Base-by-base conservation (phyloP, 2,888 invertebrate species). In the Tenthredo notha region DNA sequence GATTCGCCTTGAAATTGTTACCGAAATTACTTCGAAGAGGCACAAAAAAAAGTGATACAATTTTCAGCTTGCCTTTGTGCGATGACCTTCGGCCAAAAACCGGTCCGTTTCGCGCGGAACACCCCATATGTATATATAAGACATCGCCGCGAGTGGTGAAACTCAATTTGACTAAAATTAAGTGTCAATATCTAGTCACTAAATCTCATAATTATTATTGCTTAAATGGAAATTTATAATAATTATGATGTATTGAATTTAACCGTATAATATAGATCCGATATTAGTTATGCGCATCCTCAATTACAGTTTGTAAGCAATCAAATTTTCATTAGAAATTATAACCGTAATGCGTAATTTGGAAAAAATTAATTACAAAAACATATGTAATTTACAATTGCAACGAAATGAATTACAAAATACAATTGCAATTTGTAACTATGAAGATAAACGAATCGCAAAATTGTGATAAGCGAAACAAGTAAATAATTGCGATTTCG, bases 141-240 rank as follows among this genome's bases (percentile, higher is more conserved):
- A 15, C 33, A 67, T 67, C 67, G 67, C 67, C 67, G 15, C 33
- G 67, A 67, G 29, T 67, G 67, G 67, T 67, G 33, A 67, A 33
- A 67, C 33, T 15, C 12, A 33, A 67, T 33, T 67, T 67, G 33
- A 67, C 67, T 12, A 12, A 67, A 33, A 33, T 67, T 18, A 10
- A 6, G 67, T 67, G 33, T 67, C 12, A 4, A 33, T 29, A 67
- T 29, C 50, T 29, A 12, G 18, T 67, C 18, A 67, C 25, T 33
- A 12, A 33, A 33, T 67, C 18, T 33, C 67, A 67, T 12, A 18
- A 18, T 33, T 67, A 6, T 15, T 33, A 67, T 33, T 15, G 29
- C 5, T 33, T 33, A 5, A 18, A 33, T 33, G 4, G 33, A 67
- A 18, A 33, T 18, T 5, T 33, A 67, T 33, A 67, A 0, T 10